Evolutionary conservation across 1,140 invertebrate species (phyloP).

Genomic region (Antheraea pernyi): DNA sequence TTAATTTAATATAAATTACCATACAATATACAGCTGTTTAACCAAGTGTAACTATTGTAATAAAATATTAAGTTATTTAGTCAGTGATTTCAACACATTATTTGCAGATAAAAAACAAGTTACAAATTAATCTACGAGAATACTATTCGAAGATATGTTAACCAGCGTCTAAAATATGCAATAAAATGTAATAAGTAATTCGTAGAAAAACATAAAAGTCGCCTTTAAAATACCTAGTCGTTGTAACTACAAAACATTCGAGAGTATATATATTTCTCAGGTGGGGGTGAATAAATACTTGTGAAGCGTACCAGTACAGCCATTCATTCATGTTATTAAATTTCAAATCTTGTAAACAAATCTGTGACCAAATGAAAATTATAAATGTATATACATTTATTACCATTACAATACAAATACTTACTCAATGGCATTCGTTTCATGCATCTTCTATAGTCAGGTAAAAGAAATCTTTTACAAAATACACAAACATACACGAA

Average conservation of each 20-base stretch:
- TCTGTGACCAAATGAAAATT: too few relatives aligned
- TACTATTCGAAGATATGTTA: background rate
- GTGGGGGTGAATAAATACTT: too few relatives aligned
- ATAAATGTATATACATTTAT: too few relatives aligned
- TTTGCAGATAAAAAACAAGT: background rate
- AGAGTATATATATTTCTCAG: background rate
- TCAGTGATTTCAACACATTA: background rate
- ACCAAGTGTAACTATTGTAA: too few relatives aligned
- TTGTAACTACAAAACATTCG: background rate
- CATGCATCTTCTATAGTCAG: too few relatives aligned
- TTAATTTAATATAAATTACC: background rate
- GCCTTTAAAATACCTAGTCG: background rate
- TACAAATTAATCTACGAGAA: background rate
- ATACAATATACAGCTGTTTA: background rate
- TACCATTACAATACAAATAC: too few relatives aligned
- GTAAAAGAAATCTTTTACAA: too few relatives aligned
- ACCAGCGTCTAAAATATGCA: background rate
- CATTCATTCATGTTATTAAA: too few relatives aligned
- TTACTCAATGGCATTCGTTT: too few relatives aligned
- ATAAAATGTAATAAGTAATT: background rate
- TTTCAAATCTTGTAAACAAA: too few relatives aligned
- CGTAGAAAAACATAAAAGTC: background rate
- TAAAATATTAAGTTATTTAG: background rate
- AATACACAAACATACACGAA: too few relatives aligned
- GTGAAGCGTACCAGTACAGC: too few relatives aligned